Evolutionary conservation across 2,888 invertebrate genomes (phyloP).

Genomic region (Noctua janthina): DNA sequence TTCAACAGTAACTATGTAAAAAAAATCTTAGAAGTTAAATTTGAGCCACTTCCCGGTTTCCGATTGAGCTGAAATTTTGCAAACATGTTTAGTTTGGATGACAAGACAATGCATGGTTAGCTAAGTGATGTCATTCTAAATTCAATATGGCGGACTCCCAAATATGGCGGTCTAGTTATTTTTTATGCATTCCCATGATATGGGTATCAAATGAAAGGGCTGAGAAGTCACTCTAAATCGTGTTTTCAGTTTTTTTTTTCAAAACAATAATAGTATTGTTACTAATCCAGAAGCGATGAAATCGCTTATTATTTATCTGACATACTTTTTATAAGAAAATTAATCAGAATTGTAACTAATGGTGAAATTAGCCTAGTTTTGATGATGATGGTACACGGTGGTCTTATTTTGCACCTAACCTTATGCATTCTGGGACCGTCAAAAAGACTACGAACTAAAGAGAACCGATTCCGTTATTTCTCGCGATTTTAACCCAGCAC

Average conservation of each 20-base stretch:
- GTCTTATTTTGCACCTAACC: not conserved
- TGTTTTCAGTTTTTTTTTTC: too few species aligned
- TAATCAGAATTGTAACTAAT: not conserved
- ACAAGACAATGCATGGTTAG: not conserved
- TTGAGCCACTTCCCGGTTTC: not conserved
- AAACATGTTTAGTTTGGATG: not conserved
- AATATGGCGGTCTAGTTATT: not conserved
- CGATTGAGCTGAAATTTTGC: not conserved
- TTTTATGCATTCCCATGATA: not conserved
- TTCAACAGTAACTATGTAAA: not conserved
- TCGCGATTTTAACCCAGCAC: slow-evolving; percentile 59
- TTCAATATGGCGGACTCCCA: not conserved
- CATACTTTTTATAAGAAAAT: not conserved
- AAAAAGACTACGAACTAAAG: slow-evolving; percentile 12
- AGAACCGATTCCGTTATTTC: slow-evolving; percentile 45
- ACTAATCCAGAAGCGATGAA: not conserved
- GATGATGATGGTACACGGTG: not conserved
- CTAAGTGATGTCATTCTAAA: not conserved
- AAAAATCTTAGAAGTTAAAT: not conserved
- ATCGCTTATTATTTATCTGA: not conserved
- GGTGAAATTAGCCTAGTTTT: not conserved
- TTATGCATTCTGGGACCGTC: slow-evolving; percentile 18
- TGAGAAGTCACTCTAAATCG: not conserved
- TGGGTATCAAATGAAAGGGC: not conserved
- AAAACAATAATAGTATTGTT: not conserved